Evolutionary conservation across 2,113 vertebrate species (phyloP).

Genomic region (Cynopterus brachyotis): DNA sequence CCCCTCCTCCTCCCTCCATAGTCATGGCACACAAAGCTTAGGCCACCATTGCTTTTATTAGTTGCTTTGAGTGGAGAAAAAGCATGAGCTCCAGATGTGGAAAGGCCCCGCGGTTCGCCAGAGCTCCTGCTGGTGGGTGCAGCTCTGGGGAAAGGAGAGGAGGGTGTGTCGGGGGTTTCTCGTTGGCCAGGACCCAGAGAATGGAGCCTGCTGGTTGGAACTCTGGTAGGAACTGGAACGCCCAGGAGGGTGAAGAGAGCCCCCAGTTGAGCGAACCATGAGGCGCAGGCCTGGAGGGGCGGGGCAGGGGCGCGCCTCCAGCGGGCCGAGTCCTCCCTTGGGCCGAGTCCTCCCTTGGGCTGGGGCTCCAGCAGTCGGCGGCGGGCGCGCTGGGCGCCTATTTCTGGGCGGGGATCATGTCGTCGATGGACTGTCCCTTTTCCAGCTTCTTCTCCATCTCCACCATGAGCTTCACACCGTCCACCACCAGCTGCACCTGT

Average conservation of each 20-base stretch:
- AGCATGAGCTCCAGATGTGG: neutral
- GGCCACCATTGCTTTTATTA: conserved; percentile 71
- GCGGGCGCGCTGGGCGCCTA: conserved; percentile 59
- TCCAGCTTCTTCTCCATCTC: conserved; percentile 99
- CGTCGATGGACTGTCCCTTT: conserved; percentile 93
- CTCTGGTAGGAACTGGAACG: neutral
- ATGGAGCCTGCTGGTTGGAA: conserved; percentile 2
- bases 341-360: neutral
- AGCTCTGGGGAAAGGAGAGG: neutral
- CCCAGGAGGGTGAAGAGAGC: neutral
- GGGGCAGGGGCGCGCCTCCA: neutral
- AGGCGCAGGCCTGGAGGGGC: neutral
- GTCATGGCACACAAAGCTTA: neutral
- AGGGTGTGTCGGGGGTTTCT: neutral
- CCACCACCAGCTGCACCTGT: conserved; percentile 97
- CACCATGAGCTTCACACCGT: conserved; percentile 97
- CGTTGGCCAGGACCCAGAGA: conserved; percentile 39
- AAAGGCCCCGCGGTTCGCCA: accelerated
- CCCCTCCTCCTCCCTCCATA: neutral
- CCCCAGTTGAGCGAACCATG: neutral
- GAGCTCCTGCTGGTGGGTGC: neutral
- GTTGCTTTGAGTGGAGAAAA: neutral
- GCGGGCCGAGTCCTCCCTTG: neutral
- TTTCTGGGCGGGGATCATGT: conserved; percentile 98
- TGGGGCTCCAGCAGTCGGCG: neutral